These are phyloP conservation scores for Orientallactaga bullata DNA, from an alignment of 2,113 vertebrate genomes.

Conservation along the genomic window DNA sequence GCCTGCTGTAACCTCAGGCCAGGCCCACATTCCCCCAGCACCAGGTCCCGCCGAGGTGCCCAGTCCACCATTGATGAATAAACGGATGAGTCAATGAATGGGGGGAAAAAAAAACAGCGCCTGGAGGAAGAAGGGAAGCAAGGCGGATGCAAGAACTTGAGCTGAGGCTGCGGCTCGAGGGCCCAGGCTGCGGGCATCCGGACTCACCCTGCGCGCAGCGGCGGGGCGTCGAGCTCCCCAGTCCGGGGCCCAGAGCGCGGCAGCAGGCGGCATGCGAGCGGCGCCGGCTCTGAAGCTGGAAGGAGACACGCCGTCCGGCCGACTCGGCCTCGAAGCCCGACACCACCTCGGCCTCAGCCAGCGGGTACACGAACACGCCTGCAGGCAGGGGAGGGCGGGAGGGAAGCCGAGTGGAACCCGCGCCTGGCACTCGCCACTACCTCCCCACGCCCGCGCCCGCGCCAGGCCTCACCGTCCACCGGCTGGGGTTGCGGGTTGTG, in stretches of 20 bases:
- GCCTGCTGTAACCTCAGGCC: background rate
- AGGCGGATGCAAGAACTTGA: background rate
- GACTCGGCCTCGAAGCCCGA: slow-evolving; percentile 92
- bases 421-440: background rate
- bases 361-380: slow-evolving; percentile 97
- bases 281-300: slow-evolving; percentile 92
- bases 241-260: slow-evolving; percentile 86
- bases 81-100: slow-evolving; percentile 54
- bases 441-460: background rate
- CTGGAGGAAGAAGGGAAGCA: background rate
- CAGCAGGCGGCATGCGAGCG: slow-evolving; percentile 92
- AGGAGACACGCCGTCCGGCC: slow-evolving; percentile 90
- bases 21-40: background rate
- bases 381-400: background rate
- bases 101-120: background rate
- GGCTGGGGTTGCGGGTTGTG: slow-evolving; percentile 91
- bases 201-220: slow-evolving; percentile 88
- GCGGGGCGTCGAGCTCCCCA: slow-evolving; percentile 82
- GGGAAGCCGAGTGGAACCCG: background rate
- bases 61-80: background rate
- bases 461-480: slow-evolving; percentile 91
- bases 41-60: background rate
- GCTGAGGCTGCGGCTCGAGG: background rate
- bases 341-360: slow-evolving; percentile 95
- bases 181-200: rapidly evolving